Evolutionary conservation across 2,797 vertebrate species (phyloP).

Genomic region (Melanotaenia maccullochi): DNA sequence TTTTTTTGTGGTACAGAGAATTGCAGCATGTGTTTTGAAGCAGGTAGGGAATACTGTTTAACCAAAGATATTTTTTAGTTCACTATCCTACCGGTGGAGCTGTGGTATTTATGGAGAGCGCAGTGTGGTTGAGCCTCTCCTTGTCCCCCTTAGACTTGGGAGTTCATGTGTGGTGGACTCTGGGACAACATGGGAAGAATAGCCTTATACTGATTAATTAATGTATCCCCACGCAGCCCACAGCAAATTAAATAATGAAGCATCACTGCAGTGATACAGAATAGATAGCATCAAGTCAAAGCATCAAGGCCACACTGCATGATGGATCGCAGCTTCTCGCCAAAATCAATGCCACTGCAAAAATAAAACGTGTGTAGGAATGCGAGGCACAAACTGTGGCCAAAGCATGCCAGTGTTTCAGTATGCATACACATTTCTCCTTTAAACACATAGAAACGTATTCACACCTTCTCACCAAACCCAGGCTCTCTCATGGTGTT

Average conservation of each 20-base stretch:
- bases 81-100: constrained; percentile 26
- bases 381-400: constrained; percentile 16
- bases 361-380: constrained; percentile 50
- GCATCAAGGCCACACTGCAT: constrained; percentile 71
- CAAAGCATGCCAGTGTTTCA: background rate
- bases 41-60: constrained; percentile 11
- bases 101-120: constrained; percentile 25
- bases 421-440: constrained; percentile 7
- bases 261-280: constrained; percentile 59
- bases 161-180: constrained; percentile 29
- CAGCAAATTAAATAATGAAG: constrained; percentile 78
- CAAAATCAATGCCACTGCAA: constrained; percentile 73
- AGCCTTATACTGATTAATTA: constrained; percentile 77
- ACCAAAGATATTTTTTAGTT: constrained; percentile 12
- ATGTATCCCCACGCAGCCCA: constrained; percentile 65
- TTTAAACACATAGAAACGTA: background rate
- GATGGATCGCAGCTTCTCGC: constrained; percentile 75
- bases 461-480: constrained; percentile 12
- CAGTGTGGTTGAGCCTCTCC: constrained; percentile 2
- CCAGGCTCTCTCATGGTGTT: background rate
- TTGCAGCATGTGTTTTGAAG: constrained; percentile 1
- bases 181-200: constrained; percentile 62
- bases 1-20: no score
- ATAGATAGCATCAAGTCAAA: constrained; percentile 77
- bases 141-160: constrained; percentile 45